Evolutionary conservation across 2,797 vertebrate genomes (phyloP), one percentile per base, ranked within the genome.

Genomic region (Acanthornis magna): DNA sequence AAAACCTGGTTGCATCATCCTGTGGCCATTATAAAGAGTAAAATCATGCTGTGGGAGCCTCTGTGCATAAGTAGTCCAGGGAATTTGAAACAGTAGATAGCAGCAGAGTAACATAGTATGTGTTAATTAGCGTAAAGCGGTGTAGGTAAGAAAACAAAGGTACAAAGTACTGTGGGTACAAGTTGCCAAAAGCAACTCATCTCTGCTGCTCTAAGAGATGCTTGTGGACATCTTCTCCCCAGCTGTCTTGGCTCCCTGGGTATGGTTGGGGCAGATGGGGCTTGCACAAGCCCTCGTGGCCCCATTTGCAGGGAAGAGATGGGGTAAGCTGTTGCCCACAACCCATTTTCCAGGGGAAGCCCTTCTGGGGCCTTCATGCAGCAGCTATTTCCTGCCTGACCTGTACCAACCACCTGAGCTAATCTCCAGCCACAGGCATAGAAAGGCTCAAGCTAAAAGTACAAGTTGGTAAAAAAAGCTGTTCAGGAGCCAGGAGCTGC

Each of bases 261-360:
- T 7, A 1, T 14, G 16, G 20, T 47, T 30, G 25, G 17, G 22
- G 48, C 67, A 71, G 25, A 1, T 34, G 67, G 60, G 66, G 11
- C 13, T 18, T 19, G 54, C 42, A 43, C 10, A 2, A 42, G 23
- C 30, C 73, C 38, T 58, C 1, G 0, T 4, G 5, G 54, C 30
- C 38, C 62, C 5, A 0, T 11, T 18, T 22, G 55, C 63, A 58
- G 30, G 45, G 60, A 30, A 18, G 62, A 53, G 45, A 7, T 2
- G 7, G 22, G 12, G 3, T 3, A n/a, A 81, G 50, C 61, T n/a
- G 34, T 18, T 36, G n/a, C 54, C 40, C 30, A 2, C 9, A 11
- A 26, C 11, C 63, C 4, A 2, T 12, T 48, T 43, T 26, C 38
- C 36, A n/a, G 34, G 80, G 40, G 13, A 47, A 66, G 51, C 70